Evolutionary conservation across 2,113 vertebrate genomes (phyloP).

Genomic region (Mesitornis unicolor): DNA sequence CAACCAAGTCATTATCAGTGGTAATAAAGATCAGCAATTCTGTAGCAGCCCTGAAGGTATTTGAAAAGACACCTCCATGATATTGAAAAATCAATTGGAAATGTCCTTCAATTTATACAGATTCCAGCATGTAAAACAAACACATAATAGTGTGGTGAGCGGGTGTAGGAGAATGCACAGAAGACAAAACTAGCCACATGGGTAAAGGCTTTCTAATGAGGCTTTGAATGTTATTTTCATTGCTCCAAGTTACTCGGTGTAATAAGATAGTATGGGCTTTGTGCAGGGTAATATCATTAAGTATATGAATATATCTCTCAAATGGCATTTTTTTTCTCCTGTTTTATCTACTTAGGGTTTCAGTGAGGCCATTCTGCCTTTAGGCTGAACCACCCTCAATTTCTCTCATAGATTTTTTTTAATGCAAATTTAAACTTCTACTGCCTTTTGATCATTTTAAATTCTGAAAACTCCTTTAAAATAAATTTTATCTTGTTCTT

Average conservation of each 20-base stretch:
- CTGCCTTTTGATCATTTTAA: constrained; percentile 4
- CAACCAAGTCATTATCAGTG: neutral
- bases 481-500: neutral
- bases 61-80: neutral
- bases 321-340: neutral
- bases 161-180: neutral
- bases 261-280: constrained; percentile 21
- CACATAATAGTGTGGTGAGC: neutral
- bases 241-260: constrained; percentile 34
- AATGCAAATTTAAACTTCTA: constrained; percentile 2
- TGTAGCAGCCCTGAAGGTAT: neutral
- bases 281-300: constrained; percentile 36
- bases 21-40: neutral
- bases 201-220: constrained; percentile 13
- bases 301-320: neutral
- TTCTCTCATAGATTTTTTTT: neutral
- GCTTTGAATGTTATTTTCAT: constrained; percentile 51
- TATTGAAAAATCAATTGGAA: constrained; percentile 19
- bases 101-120: neutral
- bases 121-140: neutral
- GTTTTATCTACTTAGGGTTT: neutral
- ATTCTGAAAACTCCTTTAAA: neutral
- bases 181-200: neutral
- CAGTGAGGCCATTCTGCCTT: neutral
- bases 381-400: neutral